Percentiles rank a stretch among this genome's conserved stretches.
These are phyloP conservation scores for Raja brachyura DNA, from an alignment of 2,113 vertebrate genomes.

Conservation along the genomic window DNA sequence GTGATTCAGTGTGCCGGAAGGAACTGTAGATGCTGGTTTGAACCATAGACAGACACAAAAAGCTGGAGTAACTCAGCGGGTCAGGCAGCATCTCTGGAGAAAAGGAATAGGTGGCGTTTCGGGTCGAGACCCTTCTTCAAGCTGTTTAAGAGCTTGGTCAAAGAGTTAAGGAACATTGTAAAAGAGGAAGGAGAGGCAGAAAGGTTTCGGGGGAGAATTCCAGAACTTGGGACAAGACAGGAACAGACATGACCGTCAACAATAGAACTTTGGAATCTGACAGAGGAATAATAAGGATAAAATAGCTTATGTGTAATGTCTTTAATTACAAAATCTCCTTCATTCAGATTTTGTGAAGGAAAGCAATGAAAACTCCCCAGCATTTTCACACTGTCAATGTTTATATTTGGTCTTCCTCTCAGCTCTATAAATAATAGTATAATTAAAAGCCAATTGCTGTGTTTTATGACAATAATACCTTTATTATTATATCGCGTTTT, in stretches of 20 bases:
- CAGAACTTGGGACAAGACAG: not conserved
- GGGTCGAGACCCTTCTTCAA: no score
- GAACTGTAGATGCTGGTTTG: no score
- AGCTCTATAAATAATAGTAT: conserved; percentile 30
- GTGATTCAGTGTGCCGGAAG: no score
- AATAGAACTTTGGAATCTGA: not conserved
- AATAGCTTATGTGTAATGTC: not conserved
- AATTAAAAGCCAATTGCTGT: conserved; percentile 32
- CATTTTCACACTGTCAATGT: not conserved
- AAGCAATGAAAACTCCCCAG: not conserved
- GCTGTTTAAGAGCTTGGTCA: not conserved
- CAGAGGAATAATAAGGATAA: not conserved
- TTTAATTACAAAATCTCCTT: not conserved
- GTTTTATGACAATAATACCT: conserved; percentile 34
- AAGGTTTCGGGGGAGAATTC: not conserved
- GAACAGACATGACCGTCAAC: not conserved
- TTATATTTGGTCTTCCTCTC: conserved; percentile 19
- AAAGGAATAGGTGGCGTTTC: no score
- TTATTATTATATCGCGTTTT: conserved; percentile 19
- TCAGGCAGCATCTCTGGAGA: no score
- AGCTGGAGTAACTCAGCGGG: no score
- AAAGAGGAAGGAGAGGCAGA: not conserved
- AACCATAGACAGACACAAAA: no score
- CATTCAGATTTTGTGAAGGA: not conserved
- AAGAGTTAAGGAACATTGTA: not conserved